Conservation (phyloP, 2,113 vertebrate genomes). For the Cervus canadensis region DNA sequence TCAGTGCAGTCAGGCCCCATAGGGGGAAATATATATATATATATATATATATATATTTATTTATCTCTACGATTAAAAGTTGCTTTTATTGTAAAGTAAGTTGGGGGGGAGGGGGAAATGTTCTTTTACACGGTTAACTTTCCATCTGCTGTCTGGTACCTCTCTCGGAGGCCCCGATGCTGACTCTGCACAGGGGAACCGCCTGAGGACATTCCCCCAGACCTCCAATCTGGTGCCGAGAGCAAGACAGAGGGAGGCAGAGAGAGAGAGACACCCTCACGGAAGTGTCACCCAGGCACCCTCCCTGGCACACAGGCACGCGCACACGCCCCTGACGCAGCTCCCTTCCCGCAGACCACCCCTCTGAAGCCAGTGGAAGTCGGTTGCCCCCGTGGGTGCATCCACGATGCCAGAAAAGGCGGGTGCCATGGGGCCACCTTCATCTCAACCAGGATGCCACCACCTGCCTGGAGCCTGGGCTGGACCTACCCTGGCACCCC, state of each 20-base stretch:
- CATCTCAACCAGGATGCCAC: conserved; percentile 69
- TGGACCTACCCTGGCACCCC: conserved; percentile 69
- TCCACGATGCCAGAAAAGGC: conserved; percentile 68
- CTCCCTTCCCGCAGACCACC: conserved; percentile 56
- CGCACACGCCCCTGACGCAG: conserved; percentile 37
- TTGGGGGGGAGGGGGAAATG: conserved; percentile 60
- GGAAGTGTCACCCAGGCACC: background rate
- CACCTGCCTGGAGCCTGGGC: conserved; percentile 69
- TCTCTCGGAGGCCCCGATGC: conserved; percentile 45
- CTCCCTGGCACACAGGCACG: background rate
- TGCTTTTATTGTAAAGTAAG: conserved; percentile 80
- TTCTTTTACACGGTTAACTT: conserved; percentile 59
- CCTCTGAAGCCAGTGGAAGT: conserved; percentile 26
- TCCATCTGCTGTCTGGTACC: conserved; percentile 50
- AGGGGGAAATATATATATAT: conserved; percentile 73
- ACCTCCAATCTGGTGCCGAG: background rate
- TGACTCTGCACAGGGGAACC: conserved; percentile 57
- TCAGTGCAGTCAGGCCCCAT: conserved; percentile 86
- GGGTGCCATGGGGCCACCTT: conserved; percentile 74
- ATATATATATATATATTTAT: background rate
- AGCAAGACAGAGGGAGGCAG: conserved; percentile 13
- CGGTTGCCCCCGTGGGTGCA: conserved; percentile 31
- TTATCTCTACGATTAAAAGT: conserved; percentile 74
- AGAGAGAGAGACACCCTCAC: conserved; percentile 37
- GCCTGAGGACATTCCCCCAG: conserved; percentile 2